phyloP scores from a whole-genome alignment of 2,113 vertebrate genomes.

The Oreochromis spilurus region DNA sequence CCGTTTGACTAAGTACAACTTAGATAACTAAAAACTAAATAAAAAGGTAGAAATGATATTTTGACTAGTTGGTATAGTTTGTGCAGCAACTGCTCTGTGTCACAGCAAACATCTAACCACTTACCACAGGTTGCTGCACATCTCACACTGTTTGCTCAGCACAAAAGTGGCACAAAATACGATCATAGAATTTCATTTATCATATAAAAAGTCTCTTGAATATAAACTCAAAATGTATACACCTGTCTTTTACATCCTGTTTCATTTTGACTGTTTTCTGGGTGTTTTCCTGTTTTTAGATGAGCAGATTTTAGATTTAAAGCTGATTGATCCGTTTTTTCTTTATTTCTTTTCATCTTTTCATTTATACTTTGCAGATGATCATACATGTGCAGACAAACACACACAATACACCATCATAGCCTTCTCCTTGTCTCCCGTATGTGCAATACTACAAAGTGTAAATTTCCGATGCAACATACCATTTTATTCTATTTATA shows the following conservation, averaged over 20 bases:
- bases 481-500: not conserved
- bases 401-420: not conserved
- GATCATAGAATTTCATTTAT: not conserved
- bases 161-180: not conserved
- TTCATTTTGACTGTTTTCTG: not conserved
- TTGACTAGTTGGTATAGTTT: not conserved
- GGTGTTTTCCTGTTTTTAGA: too few relatives aligned
- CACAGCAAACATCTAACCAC: not conserved
- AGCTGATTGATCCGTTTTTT: not conserved
- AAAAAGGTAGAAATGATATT: not conserved
- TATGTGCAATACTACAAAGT: not conserved
- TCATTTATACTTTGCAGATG: too few relatives aligned
- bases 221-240: not conserved
- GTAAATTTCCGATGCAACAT: fast-evolving
- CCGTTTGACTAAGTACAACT: not conserved
- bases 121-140: not conserved
- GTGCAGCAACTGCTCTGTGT: not conserved
- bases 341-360: too few relatives aligned
- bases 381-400: too few relatives aligned
- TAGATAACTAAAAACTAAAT: not conserved
- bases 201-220: not conserved
- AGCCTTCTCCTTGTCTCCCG: not conserved
- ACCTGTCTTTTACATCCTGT: not conserved
- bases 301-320: too few relatives aligned
- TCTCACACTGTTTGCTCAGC: not conserved